A percentile compares a stretch with the other conserved stretches of the same genome.
Conservation (phyloP, 2,888 invertebrate genomes). For the Elysia crispata region DNA sequence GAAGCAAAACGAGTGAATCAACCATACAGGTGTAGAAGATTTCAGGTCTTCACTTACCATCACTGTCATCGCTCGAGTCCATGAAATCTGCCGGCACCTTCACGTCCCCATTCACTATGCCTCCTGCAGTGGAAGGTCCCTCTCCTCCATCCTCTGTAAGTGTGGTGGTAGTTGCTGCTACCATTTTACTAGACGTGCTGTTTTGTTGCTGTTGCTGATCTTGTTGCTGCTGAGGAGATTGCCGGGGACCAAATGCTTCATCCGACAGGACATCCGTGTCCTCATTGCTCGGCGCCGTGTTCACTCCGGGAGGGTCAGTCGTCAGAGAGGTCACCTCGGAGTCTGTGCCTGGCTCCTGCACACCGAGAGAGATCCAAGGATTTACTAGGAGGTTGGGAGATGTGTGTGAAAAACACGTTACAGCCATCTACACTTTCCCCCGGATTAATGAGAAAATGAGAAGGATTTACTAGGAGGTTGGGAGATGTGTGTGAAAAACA, state of each 20-base stretch:
- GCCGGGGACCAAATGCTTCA: slow-evolving; percentile 52
- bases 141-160: no score
- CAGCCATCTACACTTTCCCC: no score
- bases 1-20: no score
- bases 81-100: slow-evolving; percentile 60
- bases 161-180: background rate
- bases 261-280: slow-evolving; percentile 53
- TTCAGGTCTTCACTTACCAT: no score
- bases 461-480: no score
- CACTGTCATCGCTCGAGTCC: slow-evolving; percentile 69
- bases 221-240: no score
- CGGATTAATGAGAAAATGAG: no score
- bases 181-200: background rate
- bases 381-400: no score
- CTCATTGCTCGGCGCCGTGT: slow-evolving; percentile 49
- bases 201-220: slow-evolving; percentile 39
- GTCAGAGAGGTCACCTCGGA: slow-evolving; percentile 33
- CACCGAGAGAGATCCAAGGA: background rate
- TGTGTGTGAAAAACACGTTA: no score
- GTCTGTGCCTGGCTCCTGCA: slow-evolving; percentile 29
- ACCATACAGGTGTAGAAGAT: no score
- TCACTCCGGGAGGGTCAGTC: slow-evolving; percentile 41
- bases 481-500: no score
- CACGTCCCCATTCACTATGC: background rate
- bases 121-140: no score